phyloP scores from a whole-genome alignment of 1,140 invertebrate genomes.

The Zophobas atratus region DNA sequence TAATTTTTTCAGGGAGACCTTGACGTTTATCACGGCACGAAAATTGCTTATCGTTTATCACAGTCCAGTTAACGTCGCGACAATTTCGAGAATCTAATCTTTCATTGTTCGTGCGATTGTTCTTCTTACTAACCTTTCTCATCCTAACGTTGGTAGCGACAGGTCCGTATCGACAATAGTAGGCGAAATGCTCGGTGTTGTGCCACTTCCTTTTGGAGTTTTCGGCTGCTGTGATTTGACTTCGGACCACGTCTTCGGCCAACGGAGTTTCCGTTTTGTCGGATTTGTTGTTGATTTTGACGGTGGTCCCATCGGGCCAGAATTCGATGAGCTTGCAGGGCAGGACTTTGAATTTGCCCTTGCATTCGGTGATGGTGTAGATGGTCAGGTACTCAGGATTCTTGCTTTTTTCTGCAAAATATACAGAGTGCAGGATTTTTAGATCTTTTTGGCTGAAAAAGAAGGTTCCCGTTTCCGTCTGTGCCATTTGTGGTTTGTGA shows the following conservation, averaged over 20 bases:
- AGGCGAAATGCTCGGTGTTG: slow-evolving; percentile 79
- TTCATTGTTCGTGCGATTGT: not conserved
- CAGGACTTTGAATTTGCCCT: slow-evolving; percentile 74
- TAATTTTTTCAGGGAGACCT: no score
- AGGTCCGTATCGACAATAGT: slow-evolving; percentile 78
- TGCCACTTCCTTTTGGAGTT: slow-evolving; percentile 75
- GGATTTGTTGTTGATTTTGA: slow-evolving; percentile 80
- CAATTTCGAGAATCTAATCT: slow-evolving; percentile 19
- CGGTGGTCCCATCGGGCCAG: slow-evolving; percentile 76
- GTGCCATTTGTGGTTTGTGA: no score
- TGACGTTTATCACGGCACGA: no score
- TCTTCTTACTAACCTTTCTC: slow-evolving; percentile 72
- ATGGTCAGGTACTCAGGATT: slow-evolving; percentile 78
- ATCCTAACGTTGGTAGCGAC: slow-evolving; percentile 75
- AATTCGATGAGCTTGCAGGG: slow-evolving; percentile 75
- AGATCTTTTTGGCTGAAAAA: no score
- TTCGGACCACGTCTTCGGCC: slow-evolving; percentile 76
- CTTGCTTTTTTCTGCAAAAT: slow-evolving; percentile 77
- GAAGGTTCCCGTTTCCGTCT: no score
- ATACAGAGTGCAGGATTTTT: not conserved
- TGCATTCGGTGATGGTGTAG: slow-evolving; percentile 75
- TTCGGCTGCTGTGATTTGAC: slow-evolving; percentile 70
- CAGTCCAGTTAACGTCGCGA: no score
- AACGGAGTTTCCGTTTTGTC: slow-evolving; percentile 77
- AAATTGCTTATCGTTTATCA: no score